These are phyloP conservation scores for Achlya flavicornis DNA, from an alignment of 2,888 invertebrate species.

Conservation along the genomic window DNA sequence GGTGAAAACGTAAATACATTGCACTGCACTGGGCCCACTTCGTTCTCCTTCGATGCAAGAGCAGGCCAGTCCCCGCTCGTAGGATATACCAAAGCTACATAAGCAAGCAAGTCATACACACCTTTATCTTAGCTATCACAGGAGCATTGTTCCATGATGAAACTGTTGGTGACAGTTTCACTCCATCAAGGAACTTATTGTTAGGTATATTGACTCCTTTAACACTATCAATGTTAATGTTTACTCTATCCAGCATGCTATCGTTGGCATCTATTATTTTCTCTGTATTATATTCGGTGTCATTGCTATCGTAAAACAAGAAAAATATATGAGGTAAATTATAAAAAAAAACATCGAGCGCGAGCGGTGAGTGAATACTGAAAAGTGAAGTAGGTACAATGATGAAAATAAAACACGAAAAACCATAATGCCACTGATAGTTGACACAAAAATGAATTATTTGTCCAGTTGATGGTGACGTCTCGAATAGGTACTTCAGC, in stretches of 20 bases:
- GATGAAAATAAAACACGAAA: neutral
- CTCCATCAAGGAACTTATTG: constrained; percentile 28
- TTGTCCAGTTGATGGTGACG: neutral
- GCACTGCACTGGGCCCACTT: no score
- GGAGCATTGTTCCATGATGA: constrained; percentile 54
- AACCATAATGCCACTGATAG: neutral
- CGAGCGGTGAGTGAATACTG: neutral
- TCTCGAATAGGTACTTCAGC: neutral
- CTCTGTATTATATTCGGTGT: constrained; percentile 79
- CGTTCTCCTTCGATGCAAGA: no score
- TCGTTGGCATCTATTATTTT: constrained; percentile 93
- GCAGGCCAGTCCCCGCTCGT: no score
- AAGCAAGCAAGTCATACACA: constrained; percentile 24
- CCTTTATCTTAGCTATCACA: constrained; percentile 65
- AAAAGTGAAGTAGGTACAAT: neutral
- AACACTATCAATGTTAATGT: constrained; percentile 88
- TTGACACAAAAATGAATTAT: neutral
- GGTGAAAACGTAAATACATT: no score
- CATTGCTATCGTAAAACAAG: constrained; percentile 42
- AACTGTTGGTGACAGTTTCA: constrained; percentile 22
- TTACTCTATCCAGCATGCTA: constrained; percentile 90
- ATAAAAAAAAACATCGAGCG: neutral
- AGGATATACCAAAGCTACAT: neutral
- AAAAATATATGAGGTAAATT: neutral
- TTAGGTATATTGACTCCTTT: constrained; percentile 51